Base-by-base conservation (phyloP, 2,888 invertebrate genomes). In the Geotrupes spiniger region DNA sequence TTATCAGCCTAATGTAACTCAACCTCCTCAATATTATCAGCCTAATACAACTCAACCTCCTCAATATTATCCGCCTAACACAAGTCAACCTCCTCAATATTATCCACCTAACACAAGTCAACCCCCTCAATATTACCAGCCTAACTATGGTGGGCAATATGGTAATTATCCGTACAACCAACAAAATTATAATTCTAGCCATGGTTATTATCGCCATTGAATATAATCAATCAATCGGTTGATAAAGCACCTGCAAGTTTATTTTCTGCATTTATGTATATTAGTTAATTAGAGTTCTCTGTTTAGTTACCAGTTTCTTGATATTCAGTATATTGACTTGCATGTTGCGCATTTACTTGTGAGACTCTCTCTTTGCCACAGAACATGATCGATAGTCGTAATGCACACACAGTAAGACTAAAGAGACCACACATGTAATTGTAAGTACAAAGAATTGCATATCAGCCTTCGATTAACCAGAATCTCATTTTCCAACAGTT, bases 51-150 rank as follows among this genome's bases (percentile, higher is more conserved):
- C 11, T 42, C 15, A 21, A 21, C 36, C 42, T 21, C 31, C 26
- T 43, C 49, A 57, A 33, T 14, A 33, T n/a, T 27, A 42, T 31
- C 50, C 48, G 26, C 42, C 49, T n/a, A 41, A 50, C 9, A 29
- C 40, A 21, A 15, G n/a, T 42, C 15, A 21, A 21, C 36, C 42
- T 21, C 31, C 26, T 43, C 49, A 57, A 33, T 14, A 33, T n/a
- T 27, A 42, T 31, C 50, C 48, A 21, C 42, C 49, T n/a, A 41
- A 50, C 9, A 29, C 40, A 21, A 15, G n/a, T 42, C 15, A 21
- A 21, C 36, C 42, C 12, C 31, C 26, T 43, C 49, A 57, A 33
- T 14, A 33, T 12, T 12, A 3, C 10, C 15, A 47, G 17, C 33
- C 41, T 42, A 25, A 36, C 42, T 10, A 31, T 17, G 17, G 14